Evolutionary conservation across 2,113 vertebrate genomes (phyloP).

Genomic region (Nyctibius bracteatus): DNA sequence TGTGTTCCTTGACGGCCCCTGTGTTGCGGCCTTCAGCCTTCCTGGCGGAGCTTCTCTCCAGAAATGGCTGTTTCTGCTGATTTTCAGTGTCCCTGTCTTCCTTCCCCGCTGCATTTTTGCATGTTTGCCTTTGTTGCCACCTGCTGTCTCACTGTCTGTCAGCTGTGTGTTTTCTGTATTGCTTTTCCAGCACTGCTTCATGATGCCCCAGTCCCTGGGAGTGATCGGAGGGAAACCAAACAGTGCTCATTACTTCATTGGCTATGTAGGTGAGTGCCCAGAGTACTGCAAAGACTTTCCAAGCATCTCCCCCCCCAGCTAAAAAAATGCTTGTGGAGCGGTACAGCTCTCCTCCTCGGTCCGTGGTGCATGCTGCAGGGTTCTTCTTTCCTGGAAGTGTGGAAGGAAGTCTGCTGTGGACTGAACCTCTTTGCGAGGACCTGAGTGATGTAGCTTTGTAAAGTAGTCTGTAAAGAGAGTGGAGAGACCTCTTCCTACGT

Average conservation of each 20-base stretch:
- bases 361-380: background rate
- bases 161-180: conserved; percentile 43
- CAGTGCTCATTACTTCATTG: conserved; percentile 99
- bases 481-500: background rate
- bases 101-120: background rate
- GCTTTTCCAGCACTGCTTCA: conserved; percentile 91
- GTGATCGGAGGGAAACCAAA: conserved; percentile 98
- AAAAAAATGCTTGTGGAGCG: background rate
- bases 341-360: background rate
- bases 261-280: conserved; percentile 88
- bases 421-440: background rate
- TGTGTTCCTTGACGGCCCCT: background rate
- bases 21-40: background rate
- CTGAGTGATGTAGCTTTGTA: background rate
- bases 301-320: background rate
- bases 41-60: background rate
- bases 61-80: background rate
- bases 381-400: background rate
- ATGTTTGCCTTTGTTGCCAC: background rate
- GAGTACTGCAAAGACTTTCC: background rate
- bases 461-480: background rate
- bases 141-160: conserved; percentile 35
- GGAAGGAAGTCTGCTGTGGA: background rate
- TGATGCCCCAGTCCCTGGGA: conserved; percentile 95
- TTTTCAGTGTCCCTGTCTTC: background rate